Evolutionary conservation across 2,888 invertebrate genomes (phyloP), one percentile per base, ranked within the genome.

Genomic region (Augiades crinisus): DNA sequence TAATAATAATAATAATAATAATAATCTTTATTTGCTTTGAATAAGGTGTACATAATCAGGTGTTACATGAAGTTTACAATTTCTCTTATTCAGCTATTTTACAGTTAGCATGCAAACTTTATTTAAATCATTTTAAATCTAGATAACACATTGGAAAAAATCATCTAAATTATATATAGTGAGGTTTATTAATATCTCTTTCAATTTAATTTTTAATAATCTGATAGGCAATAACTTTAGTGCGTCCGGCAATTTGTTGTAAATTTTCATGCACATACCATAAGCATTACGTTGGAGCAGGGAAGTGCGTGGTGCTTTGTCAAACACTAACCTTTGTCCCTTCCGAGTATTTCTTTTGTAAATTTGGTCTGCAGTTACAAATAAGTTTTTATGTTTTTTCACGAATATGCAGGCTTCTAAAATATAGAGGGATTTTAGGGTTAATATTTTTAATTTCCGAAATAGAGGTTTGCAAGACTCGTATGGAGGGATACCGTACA

Each of bases 401-500:
- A 41, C 34, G 36, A 49, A 49, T 0, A 16, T 7, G 8, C 41
- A n/a, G 1, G 13, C n/a, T 12, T 47, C 38, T 13, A 33, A 16
- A 17, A 47, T 47, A 14, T 47, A 49, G 27, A 49, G 5, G 4
- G 33, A 14, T 4, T 33, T 10, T 10, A 49, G 22, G 4, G 49
- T 19, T 10, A 49, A 13, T 14, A 41, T 22, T 8, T 30, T 13
- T 5, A 40, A 7, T 24, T 41, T 34, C 7, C 34, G 21, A 24
- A 49, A 49, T 6, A 36, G 22, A 7, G 50, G 43, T 14, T 24
- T 41, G 17, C 49, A 43, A 2, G 36, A 43, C 16, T 27, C 24
- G 16, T 27, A 27, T 13, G 50, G 43, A n/a, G 50, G 21, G n/a
- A 36, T 5, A 12, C 44, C 37, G 37, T n/a, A 44, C 4, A 51